These are phyloP conservation scores for Hyposoter dolosus DNA, from an alignment of 2,888 invertebrate species.

Conservation along the genomic window DNA sequence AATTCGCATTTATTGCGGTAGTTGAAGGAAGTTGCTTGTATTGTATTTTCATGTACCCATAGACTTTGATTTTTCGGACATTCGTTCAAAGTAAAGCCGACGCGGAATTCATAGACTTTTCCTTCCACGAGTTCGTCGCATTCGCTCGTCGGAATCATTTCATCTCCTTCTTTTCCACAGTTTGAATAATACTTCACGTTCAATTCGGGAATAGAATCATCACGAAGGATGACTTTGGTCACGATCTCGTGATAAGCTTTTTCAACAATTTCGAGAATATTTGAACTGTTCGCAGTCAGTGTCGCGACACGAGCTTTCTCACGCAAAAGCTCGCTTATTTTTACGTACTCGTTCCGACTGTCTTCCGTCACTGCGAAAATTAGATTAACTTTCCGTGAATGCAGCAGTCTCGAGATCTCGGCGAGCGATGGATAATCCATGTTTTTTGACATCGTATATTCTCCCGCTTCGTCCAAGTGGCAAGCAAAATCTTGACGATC, in stretches of 20 bases:
- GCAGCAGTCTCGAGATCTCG: conserved; percentile 89
- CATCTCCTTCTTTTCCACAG: conserved; percentile 87
- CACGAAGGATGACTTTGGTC: conserved; percentile 88
- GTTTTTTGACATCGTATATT: conserved; percentile 87
- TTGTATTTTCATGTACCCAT: conserved; percentile 77
- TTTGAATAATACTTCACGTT: conserved; percentile 90
- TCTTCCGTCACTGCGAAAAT: conserved; percentile 94
- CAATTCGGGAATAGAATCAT: conserved; percentile 88
- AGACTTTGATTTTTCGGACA: conserved; percentile 86
- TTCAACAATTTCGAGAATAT: conserved; percentile 93
- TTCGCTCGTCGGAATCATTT: conserved; percentile 85
- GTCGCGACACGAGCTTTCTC: conserved; percentile 92
- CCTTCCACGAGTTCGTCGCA: conserved; percentile 89
- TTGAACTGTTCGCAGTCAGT: conserved; percentile 93
- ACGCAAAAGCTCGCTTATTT: conserved; percentile 89
- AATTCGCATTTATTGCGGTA: neutral
- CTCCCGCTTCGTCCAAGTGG: conserved; percentile 88
- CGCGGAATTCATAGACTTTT: conserved; percentile 88
- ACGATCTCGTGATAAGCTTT: conserved; percentile 92
- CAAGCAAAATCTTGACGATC: conserved; percentile 90
- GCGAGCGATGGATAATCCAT: conserved; percentile 95
- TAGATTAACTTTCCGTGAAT: conserved; percentile 91
- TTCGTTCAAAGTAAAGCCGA: conserved; percentile 87
- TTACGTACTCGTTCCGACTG: conserved; percentile 89
- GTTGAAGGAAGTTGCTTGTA: too few species aligned